Evolutionary conservation across 2,113 vertebrate genomes (phyloP), one percentile per base, ranked within the genome.

Genomic region (Clupea harengus): DNA sequence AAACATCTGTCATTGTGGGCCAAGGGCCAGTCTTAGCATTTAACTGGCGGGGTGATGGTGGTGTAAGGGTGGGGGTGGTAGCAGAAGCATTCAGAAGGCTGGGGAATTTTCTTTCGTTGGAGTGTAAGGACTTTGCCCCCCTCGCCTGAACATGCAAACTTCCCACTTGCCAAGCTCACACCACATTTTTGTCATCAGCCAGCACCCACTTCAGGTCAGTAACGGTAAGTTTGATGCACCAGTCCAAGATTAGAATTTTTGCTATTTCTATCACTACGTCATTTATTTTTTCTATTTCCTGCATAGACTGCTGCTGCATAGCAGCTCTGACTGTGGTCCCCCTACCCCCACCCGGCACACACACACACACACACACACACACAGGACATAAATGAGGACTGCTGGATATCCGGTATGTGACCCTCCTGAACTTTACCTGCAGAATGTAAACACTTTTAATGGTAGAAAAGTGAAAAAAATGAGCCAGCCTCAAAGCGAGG

Each of bases 371-470:
- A 28, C 64, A 72, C 25, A 75, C 25, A 75, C 64, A 67, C 6
- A 15, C 10, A 4, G 28, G 25, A 75, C 67, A 75, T 64, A 9
- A 64, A 64, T 64, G 60, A 25, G 67, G 67, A 7, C 25, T 64
- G 67, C 67, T 75, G 67, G 67, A 39, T 75, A 75, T 75, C 67
- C 67, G 67, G 67, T 75, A 75, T 75, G 67, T 75, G 67, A 75
- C 67, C 67, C 28, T 28, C 67, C 28, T 75, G 67, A 75, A 75
- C 67, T 28, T 75, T 75, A 75, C 67, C 67, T 75, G 67, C 28
- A 28, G 67, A 75, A 75, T 32, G 67, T 75, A 75, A 75, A 75
- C 67, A 75, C 25, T 28, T 75, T 75, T 75, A 75, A 75, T 75
- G 67, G 67, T 28, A 15, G 67, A 32, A 39, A 28, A 28, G 67